phyloP scores from a whole-genome alignment of 2,113 vertebrate species.

The Leptocoma aspasia region DNA sequence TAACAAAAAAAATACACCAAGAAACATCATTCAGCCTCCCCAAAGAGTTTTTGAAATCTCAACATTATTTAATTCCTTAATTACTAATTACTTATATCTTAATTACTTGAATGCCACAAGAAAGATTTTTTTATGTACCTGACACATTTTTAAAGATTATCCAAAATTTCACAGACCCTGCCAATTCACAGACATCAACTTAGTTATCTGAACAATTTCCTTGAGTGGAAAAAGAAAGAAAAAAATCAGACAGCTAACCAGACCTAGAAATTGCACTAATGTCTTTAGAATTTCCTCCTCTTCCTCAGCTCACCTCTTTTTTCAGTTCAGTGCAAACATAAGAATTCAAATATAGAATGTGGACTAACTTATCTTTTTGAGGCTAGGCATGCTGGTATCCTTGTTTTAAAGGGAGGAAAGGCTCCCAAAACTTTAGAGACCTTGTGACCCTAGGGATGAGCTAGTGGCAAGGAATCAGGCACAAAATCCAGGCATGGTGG shows the following conservation, averaged over 20 bases:
- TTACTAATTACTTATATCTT: background rate
- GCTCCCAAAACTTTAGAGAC: background rate
- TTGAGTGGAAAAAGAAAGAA: background rate
- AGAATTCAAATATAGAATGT: background rate
- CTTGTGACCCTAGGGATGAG: background rate
- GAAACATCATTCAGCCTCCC: background rate
- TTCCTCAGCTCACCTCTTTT: background rate
- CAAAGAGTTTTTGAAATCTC: background rate
- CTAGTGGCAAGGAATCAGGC: background rate
- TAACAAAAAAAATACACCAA: background rate
- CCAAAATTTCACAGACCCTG: background rate
- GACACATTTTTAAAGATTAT: background rate
- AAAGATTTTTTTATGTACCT: background rate
- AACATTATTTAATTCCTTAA: slow-evolving; percentile 10
- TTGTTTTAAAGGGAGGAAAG: background rate
- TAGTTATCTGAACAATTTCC: background rate
- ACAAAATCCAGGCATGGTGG: background rate
- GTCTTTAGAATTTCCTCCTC: background rate
- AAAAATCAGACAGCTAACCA: background rate
- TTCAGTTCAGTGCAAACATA: background rate
- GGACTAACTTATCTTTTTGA: background rate
- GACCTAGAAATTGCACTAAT: background rate
- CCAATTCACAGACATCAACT: background rate
- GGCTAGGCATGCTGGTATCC: background rate
- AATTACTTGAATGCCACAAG: background rate